A percentile compares a stretch with the other conserved stretches of the same genome.
Conservation (phyloP, 2,113 vertebrate species). For the Lampris megalopsis region DNA sequence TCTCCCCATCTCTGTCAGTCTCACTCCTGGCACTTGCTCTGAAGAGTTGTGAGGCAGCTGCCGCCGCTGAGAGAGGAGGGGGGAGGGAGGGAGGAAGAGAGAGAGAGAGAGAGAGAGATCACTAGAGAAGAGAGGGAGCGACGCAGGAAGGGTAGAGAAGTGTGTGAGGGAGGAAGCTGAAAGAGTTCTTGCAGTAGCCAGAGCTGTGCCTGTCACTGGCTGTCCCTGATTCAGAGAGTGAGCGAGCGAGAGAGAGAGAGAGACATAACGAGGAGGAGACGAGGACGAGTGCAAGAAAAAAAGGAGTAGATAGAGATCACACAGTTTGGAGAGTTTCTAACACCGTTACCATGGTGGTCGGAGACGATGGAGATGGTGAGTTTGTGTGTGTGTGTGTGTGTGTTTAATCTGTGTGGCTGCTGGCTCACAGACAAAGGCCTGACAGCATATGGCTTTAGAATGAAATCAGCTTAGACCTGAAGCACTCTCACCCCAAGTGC, state of each 20-base stretch:
- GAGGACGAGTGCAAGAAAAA: conserved; percentile 27
- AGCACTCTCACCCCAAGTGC: conserved; percentile 50
- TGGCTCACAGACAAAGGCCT: conserved; percentile 62
- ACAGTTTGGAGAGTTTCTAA: conserved; percentile 36
- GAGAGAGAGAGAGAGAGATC: conserved; percentile 1
- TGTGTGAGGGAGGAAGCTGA: conserved; percentile 57
- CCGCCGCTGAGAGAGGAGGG: conserved; percentile 35
- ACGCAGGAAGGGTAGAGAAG: conserved; percentile 34
- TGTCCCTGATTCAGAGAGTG: conserved; percentile 64
- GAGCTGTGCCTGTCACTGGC: conserved; percentile 73
- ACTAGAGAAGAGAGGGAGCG: not conserved
- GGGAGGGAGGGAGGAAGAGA: conserved; percentile 3
- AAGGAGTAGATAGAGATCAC: conserved; percentile 27
- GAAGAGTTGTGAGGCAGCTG: conserved; percentile 58
- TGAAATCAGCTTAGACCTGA: conserved; percentile 68
- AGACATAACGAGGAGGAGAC: conserved; percentile 48
- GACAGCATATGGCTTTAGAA: conserved; percentile 64
- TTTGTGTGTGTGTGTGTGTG: conserved; percentile 27
- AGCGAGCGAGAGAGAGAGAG: conserved; percentile 60
- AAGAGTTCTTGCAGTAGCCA: conserved; percentile 64
- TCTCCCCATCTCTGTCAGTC: conserved; percentile 44
- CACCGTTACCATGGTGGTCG: conserved; percentile 63
- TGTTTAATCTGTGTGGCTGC: conserved; percentile 62
- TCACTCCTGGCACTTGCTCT: conserved; percentile 40
- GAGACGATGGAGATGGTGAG: conserved; percentile 67